Percentiles rank a stretch among this genome's conserved stretches.
These are phyloP conservation scores for Berghia stephanieae DNA, from an alignment of 1,140 invertebrate genomes.

Conservation along the genomic window DNA sequence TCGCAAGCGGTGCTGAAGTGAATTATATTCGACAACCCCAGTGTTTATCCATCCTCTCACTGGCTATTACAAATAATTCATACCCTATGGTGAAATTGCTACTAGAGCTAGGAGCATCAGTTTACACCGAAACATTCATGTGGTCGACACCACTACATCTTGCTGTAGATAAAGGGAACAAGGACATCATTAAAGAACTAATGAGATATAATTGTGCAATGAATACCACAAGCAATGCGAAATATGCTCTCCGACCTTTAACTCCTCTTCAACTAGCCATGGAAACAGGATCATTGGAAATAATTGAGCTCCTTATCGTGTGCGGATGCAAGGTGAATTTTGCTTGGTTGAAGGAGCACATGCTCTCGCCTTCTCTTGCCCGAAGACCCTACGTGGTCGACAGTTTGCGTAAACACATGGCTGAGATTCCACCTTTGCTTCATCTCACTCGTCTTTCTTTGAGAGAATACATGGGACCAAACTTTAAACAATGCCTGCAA, in stretches of 20 bases:
- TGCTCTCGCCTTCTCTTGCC: not conserved
- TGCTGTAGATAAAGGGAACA: slow-evolving; percentile 26
- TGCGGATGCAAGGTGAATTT: slow-evolving; percentile 20
- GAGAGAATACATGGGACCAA: slow-evolving; percentile 16
- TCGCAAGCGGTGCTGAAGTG: slow-evolving; percentile 38
- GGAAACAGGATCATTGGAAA: slow-evolving; percentile 19
- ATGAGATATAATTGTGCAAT: slow-evolving; percentile 23
- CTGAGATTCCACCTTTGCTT: slow-evolving; percentile 24
- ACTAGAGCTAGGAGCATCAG: slow-evolving; percentile 8
- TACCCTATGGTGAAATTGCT: slow-evolving; percentile 26
- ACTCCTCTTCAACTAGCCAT: slow-evolving; percentile 24
- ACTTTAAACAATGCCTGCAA: not conserved
- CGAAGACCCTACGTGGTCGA: slow-evolving; percentile 15
- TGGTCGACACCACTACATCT: slow-evolving; percentile 30
- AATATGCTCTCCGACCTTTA: slow-evolving; percentile 25
- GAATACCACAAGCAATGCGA: slow-evolving; percentile 31
- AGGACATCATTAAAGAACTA: slow-evolving; percentile 21
- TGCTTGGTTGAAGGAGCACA: slow-evolving; percentile 21
- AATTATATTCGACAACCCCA: slow-evolving; percentile 34
- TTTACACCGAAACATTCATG: slow-evolving; percentile 25
- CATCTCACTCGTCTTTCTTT: slow-evolving; percentile 12
- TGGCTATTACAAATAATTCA: slow-evolving; percentile 18
- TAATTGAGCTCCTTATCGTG: slow-evolving; percentile 13
- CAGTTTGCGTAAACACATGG: not conserved
- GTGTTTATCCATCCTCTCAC: slow-evolving; percentile 22